phyloP scores from a whole-genome alignment of 2,888 invertebrate genomes.

The Neoascia interrupta region DNA sequence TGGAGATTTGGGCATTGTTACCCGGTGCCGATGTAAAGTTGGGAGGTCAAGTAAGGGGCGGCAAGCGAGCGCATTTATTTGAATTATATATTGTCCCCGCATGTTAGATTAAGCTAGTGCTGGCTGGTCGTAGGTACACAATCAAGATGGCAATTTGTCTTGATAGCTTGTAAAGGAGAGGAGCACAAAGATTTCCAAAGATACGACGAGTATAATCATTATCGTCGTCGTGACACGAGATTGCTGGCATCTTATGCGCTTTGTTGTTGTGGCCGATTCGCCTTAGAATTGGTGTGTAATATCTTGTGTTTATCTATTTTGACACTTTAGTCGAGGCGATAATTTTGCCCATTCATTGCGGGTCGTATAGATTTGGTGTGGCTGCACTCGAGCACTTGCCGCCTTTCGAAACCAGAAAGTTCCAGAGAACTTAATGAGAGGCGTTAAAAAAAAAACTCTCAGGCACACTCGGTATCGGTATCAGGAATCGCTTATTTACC shows the following conservation, averaged over 20 bases:
- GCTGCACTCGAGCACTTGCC: background rate
- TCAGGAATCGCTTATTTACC: too few species aligned
- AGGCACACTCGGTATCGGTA: too few species aligned
- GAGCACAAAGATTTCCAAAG: slow-evolving; percentile 61
- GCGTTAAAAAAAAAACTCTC: too few species aligned
- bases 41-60: slow-evolving; percentile 57
- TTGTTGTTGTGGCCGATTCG: slow-evolving; percentile 22
- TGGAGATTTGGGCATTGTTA: slow-evolving; percentile 2
- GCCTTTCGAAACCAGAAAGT: slow-evolving; percentile 4
- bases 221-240: slow-evolving; percentile 43
- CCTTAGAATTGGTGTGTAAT: slow-evolving; percentile 4
- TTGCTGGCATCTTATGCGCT: slow-evolving; percentile 16
- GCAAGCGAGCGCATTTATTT: slow-evolving; percentile 47
- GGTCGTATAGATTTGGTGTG: slow-evolving; percentile 20
- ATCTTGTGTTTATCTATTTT: slow-evolving; percentile 33
- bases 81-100: slow-evolving; percentile 63
- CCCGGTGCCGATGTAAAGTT: slow-evolving; percentile 43
- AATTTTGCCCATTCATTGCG: slow-evolving; percentile 30
- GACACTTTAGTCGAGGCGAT: slow-evolving; percentile 32
- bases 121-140: slow-evolving; percentile 38
- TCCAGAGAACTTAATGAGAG: too few species aligned
- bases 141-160: slow-evolving; percentile 64
- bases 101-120: slow-evolving; percentile 56
- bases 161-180: slow-evolving; percentile 67
- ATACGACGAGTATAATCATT: slow-evolving; percentile 63